phyloP scores from a whole-genome alignment of 2,797 vertebrate genomes.

The Hozukius guyotensis region DNA sequence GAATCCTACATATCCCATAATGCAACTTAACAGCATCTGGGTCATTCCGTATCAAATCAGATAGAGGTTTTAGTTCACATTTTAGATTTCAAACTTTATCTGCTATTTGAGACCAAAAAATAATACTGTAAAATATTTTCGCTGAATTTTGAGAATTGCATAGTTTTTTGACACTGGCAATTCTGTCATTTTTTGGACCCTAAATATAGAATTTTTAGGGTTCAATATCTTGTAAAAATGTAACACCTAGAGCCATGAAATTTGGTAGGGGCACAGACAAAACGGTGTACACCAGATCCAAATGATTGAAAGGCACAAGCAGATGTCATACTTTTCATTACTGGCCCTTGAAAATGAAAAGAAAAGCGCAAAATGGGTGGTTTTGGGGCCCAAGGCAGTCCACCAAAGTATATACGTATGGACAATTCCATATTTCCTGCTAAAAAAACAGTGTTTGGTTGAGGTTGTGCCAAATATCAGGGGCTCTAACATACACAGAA shows the following conservation, averaged over 20 bases:
- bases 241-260: not conserved
- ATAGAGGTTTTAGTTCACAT: not conserved
- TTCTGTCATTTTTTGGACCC: not conserved
- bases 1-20: not conserved
- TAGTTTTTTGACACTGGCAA: not conserved
- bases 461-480: not conserved
- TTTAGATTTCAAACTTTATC: not conserved
- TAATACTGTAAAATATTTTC: not conserved
- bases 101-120: not conserved
- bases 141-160: not conserved
- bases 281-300: no score
- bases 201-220: not conserved
- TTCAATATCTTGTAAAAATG: not conserved
- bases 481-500: not conserved
- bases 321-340: not conserved
- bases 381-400: not conserved
- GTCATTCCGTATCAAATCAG: not conserved
- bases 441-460: not conserved
- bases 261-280: not conserved
- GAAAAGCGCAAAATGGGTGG: not conserved
- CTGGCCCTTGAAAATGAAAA: not conserved
- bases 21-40: not conserved
- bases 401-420: not conserved
- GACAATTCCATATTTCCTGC: not conserved
- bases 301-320: not conserved